Evolutionary conservation across 2,888 invertebrate genomes (phyloP).

Genomic region (Neuroscelio doddi): DNA sequence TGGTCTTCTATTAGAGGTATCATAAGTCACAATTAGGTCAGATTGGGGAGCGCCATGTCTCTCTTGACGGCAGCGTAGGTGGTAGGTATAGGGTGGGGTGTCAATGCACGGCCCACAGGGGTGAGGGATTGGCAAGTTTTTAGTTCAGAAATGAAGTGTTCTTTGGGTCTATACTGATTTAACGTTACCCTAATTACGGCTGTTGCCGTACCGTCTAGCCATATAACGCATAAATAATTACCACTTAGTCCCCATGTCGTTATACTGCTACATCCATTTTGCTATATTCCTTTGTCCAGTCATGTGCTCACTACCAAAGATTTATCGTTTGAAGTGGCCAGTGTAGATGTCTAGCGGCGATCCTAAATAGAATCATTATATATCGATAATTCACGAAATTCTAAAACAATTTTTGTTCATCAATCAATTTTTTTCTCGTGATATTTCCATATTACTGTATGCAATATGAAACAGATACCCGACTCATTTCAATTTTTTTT

Average conservation of each 20-base stretch:
- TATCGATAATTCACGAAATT: conserved; percentile 60
- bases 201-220: conserved; percentile 43
- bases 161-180: conserved; percentile 62
- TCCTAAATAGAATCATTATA: conserved; percentile 56
- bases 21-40: conserved; percentile 72
- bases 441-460: too few species aligned
- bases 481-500: too few species aligned
- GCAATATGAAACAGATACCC: too few species aligned
- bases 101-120: conserved; percentile 31
- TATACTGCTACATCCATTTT: conserved; percentile 53
- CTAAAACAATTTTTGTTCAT: too few species aligned
- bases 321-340: conserved; percentile 60
- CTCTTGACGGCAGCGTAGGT: conserved; percentile 56
- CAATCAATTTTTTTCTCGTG: too few species aligned
- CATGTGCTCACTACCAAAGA: conserved; percentile 57
- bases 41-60: conserved; percentile 60
- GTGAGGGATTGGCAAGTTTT: conserved; percentile 16
- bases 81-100: conserved; percentile 48
- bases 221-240: conserved; percentile 68
- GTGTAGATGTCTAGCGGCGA: conserved; percentile 46
- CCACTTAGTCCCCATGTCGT: conserved; percentile 64
- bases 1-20: conserved; percentile 64
- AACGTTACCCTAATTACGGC: conserved; percentile 59
- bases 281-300: conserved; percentile 57
- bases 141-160: conserved; percentile 25